phyloP scores from a whole-genome alignment of 2,113 vertebrate genomes.

The Plectropomus leopardus region DNA sequence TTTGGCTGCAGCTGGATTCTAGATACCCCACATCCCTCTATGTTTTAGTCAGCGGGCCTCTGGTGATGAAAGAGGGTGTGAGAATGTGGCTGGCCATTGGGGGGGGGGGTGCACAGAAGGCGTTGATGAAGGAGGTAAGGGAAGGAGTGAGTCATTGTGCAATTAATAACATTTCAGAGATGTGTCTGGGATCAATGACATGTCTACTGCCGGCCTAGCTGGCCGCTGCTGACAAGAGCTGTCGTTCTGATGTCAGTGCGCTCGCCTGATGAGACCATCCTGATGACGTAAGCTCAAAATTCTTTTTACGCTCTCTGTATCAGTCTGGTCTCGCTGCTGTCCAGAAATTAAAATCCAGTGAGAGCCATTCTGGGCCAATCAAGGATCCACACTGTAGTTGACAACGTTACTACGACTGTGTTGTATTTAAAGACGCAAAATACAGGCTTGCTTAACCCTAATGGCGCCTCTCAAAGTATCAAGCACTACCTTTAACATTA shows the following conservation, averaged over 20 bases:
- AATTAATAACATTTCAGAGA: conserved; percentile 58
- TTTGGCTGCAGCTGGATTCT: conserved; percentile 16
- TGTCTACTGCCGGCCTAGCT: conserved; percentile 22
- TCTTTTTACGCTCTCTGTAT: no score
- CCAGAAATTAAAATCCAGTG: no score
- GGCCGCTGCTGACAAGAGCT: conserved; percentile 25
- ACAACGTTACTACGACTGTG: no score
- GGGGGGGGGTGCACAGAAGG: conserved; percentile 17
- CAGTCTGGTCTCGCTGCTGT: no score
- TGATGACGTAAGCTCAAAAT: no score
- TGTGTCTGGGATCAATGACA: conserved; percentile 49
- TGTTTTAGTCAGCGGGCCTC: conserved; percentile 25
- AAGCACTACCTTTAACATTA: no score
- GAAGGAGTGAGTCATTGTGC: conserved; percentile 65
- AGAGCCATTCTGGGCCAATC: no score
- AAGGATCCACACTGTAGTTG: no score
- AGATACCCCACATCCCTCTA: conserved; percentile 10
- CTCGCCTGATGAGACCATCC: no score
- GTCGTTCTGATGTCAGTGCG: conserved; percentile 35
- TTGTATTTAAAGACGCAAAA: no score
- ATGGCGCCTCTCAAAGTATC: no score
- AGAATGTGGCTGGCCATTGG: conserved; percentile 31
- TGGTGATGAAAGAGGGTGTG: conserved; percentile 40
- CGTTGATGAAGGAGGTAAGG: conserved; percentile 46
- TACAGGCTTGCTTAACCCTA: no score